Evolutionary conservation across 2,888 invertebrate genomes (phyloP).

Genomic region (Gnatocerus cornutus): DNA sequence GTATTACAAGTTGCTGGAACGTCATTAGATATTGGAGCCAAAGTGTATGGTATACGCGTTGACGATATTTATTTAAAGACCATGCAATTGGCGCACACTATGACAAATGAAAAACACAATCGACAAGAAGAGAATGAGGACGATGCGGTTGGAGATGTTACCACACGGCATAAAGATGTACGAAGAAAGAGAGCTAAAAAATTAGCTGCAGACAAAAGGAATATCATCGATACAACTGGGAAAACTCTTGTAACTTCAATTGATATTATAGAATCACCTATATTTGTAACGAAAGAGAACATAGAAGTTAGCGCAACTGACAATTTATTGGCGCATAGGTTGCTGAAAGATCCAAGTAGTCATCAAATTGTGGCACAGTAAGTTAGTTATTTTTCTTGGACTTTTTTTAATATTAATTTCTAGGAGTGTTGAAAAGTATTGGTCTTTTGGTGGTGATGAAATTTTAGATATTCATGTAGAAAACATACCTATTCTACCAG

Average conservation of each 20-base stretch:
- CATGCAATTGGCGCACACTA: constrained; percentile 83
- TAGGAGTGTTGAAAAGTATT: constrained; percentile 56
- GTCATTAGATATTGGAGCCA: constrained; percentile 90
- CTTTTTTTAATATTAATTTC: constrained; percentile 51
- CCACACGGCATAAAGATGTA: not conserved
- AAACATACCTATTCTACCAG: not conserved
- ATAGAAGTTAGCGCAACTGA: constrained; percentile 60
- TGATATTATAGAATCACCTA: constrained; percentile 60
- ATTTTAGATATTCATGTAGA: constrained; percentile 12
- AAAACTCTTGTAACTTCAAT: constrained; percentile 56
- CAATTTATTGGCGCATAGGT: constrained; percentile 61
- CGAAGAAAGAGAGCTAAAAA: constrained; percentile 54
- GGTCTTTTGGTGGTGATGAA: constrained; percentile 49
- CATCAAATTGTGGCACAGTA: constrained; percentile 39
- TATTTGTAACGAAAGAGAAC: constrained; percentile 61
- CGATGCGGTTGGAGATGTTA: constrained; percentile 53
- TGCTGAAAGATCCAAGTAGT: constrained; percentile 47
- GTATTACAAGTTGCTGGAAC: constrained; percentile 87
- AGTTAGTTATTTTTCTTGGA: constrained; percentile 51
- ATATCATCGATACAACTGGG: constrained; percentile 58
- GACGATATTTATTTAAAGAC: constrained; percentile 89
- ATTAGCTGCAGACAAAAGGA: constrained; percentile 54
- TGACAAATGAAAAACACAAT: no score
- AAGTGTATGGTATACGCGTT: constrained; percentile 90
- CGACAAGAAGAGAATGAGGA: constrained; percentile 50